Evolutionary conservation across 2,888 invertebrate species (phyloP), one percentile per base, ranked within the genome.

Genomic region (Pachydiplax longipennis): DNA sequence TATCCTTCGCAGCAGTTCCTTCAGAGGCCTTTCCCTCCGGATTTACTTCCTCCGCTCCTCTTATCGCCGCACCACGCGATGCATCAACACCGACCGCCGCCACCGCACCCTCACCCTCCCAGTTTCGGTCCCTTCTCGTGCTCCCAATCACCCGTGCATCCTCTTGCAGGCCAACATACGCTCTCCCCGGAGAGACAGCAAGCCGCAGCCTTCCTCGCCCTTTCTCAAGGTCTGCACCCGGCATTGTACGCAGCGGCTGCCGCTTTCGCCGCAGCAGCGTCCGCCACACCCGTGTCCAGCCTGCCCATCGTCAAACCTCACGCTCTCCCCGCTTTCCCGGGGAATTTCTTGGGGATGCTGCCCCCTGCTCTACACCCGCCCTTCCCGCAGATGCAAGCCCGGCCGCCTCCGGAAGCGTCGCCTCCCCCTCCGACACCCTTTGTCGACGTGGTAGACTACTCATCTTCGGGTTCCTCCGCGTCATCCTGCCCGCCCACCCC

Each of bases 71-170:
- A 80, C n/a, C 61, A 25, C 61, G 31, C 90, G 82, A 15, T 37
- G 40, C 73, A 25, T 25, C 82, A 25, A 40, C 81, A 48, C 31
- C 81, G 91, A 81, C 81, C 91, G 83, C 81, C 91, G 91, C 61
- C 91, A 90, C 83, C 91, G 87, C 90, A 83, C 91, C 53, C 92
- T 81, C 90, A 80, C 87, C 48, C 81, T 35, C 73, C 48, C 10
- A n/a, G 18, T 5, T 48, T 53, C 58, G 58, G 87, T 5, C 73
- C 73, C 12, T 25, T 73, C 25, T 73, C 73, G 73, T 73, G 73
- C 73, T n/a, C 65, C 35, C 65, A 61, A 5, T 61, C 65, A 1
- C 90, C 90, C 22, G 65, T 65, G 65, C 90, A 61, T 40, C 10
- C 65, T 1, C 35, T 90, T 0, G 58, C 90, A 31, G 65, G 65